These are phyloP conservation scores for Onychostoma macrolepis DNA, from an alignment of 2,113 vertebrate genomes.

Conservation along the genomic window DNA sequence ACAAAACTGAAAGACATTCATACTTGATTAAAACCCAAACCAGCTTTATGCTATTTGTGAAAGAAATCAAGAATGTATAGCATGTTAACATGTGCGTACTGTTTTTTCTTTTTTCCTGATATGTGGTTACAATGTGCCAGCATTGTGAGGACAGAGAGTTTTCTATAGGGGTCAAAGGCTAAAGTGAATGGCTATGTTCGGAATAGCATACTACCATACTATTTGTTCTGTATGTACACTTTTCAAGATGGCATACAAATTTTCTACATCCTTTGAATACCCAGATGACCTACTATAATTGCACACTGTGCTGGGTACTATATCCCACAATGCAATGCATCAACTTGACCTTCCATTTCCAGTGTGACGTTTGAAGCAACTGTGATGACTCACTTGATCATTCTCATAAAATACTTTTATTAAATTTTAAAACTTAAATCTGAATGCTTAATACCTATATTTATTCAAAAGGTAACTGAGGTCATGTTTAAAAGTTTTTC, in stretches of 20 bases:
- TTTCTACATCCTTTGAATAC: not conserved
- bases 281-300: slow-evolving; percentile 8
- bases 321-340: not conserved
- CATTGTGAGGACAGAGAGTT: slow-evolving; percentile 32
- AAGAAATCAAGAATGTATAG: slow-evolving; percentile 8
- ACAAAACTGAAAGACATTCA: slow-evolving; percentile 24
- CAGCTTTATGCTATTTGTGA: not conserved
- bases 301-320: not conserved
- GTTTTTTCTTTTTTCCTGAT: not conserved
- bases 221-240: not conserved
- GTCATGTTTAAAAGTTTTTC: not conserved
- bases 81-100: slow-evolving; percentile 33
- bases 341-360: not conserved
- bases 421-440: not conserved
- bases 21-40: slow-evolving; percentile 16
- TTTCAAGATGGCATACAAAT: not conserved
- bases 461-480: not conserved
- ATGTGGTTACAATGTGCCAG: slow-evolving; percentile 24
- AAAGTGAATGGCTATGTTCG: not conserved
- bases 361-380: not conserved
- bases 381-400: not conserved
- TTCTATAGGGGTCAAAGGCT: not conserved
- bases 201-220: not conserved
- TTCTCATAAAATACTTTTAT: no score
- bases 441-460: not conserved